These are phyloP conservation scores for Heteractis magnifica DNA, from an alignment of 92 coral and sea anemone genomes.

Conservation along the genomic window DNA sequence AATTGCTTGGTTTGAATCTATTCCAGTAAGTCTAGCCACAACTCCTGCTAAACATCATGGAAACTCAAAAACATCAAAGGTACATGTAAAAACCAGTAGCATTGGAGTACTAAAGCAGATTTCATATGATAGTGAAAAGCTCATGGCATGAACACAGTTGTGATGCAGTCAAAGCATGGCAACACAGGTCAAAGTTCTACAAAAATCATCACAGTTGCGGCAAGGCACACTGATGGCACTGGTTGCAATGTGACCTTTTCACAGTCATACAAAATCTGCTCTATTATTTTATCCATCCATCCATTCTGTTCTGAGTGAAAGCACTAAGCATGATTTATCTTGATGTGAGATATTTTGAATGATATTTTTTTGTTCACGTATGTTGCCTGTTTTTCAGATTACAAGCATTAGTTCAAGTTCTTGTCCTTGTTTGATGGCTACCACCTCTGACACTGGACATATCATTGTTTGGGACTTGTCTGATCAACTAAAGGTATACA, in stretches of 20 bases:
- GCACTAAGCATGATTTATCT: no score
- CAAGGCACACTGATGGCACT: no score
- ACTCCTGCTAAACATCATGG: conserved; percentile 74
- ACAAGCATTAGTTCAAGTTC: conserved; percentile 75
- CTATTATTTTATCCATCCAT: background rate
- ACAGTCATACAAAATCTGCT: background rate
- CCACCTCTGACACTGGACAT: conserved; percentile 74
- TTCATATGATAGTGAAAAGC: no score
- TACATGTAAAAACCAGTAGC: background rate
- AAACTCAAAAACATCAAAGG: conserved; percentile 42
- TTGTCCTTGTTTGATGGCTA: conserved; percentile 80
- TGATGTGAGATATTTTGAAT: no score
- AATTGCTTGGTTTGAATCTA: background rate
- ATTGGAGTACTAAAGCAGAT: no score
- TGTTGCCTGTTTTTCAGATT: conserved; percentile 34
- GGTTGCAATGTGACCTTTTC: no score
- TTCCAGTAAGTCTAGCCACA: conserved; percentile 68
- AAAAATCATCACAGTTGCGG: no score
- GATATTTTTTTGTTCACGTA: background rate
- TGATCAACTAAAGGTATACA: conserved; percentile 80
- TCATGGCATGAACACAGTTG: no score
- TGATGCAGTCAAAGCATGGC: no score
- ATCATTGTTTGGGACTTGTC: conserved; percentile 93
- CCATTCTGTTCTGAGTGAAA: background rate
- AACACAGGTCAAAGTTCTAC: no score